A percentile compares a stretch with the other conserved stretches of the same genome.
These are phyloP conservation scores for Smithornis capensis DNA, from an alignment of 2,113 vertebrate genomes.

Conservation along the genomic window DNA sequence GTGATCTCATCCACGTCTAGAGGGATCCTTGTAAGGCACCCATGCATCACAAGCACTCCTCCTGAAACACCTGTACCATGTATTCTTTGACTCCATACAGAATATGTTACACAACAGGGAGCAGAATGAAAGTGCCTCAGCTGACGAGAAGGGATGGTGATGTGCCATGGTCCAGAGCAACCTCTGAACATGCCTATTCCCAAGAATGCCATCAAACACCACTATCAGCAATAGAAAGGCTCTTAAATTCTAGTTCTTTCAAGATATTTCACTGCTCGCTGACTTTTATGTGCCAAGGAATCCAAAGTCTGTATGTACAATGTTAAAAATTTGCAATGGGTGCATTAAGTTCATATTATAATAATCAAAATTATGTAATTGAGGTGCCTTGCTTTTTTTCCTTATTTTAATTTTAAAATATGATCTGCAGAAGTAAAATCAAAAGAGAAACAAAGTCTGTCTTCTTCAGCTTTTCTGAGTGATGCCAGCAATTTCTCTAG, in stretches of 20 bases:
- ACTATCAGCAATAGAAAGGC: not conserved
- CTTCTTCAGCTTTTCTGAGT: not conserved
- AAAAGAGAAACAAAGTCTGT: not conserved
- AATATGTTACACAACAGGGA: not conserved
- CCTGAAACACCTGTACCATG: constrained; percentile 1
- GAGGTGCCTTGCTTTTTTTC: not conserved
- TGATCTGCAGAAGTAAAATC: not conserved
- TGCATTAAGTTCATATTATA: not conserved
- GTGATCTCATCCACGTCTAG: constrained; percentile 3
- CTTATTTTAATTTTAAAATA: not conserved
- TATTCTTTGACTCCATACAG: not conserved
- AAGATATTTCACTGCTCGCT: not conserved
- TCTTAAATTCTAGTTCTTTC: not conserved
- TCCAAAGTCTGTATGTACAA: not conserved
- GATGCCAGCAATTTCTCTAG: not conserved
- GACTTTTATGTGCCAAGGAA: not conserved
- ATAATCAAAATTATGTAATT: not conserved
- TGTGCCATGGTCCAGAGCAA: not conserved
- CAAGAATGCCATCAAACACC: not conserved
- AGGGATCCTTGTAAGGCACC: not conserved
- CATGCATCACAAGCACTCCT: not conserved
- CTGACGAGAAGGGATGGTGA: not conserved
- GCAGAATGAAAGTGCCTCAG: not conserved
- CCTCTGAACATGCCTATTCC: not conserved
- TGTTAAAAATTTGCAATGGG: not conserved